Evolutionary conservation across 2,888 invertebrate species (phyloP).

Genomic region (Leptinotarsa haldemani): DNA sequence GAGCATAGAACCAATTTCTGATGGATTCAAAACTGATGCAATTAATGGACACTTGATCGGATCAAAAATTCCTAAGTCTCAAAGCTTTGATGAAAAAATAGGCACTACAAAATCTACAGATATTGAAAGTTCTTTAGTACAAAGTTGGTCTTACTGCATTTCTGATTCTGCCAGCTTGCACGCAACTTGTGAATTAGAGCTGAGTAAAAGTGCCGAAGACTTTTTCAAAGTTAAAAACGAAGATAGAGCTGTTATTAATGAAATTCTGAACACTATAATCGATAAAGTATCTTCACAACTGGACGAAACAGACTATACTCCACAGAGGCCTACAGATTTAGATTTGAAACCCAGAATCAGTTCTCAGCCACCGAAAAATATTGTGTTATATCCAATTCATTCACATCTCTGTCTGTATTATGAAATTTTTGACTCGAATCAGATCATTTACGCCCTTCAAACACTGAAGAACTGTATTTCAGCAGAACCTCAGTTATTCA

Average conservation of each 20-base stretch:
- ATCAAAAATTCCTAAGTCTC: slow-evolving; percentile 60
- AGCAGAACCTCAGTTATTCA: slow-evolving; percentile 78
- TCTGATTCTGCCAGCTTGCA: slow-evolving; percentile 65
- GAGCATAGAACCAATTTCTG: slow-evolving; percentile 62
- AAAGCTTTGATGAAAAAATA: slow-evolving; percentile 64
- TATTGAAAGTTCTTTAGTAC: slow-evolving; percentile 67
- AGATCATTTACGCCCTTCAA: slow-evolving; percentile 79
- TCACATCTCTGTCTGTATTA: slow-evolving; percentile 86
- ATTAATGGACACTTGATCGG: slow-evolving; percentile 39
- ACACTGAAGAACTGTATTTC: slow-evolving; percentile 79
- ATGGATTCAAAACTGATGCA: slow-evolving; percentile 58
- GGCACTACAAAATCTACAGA: slow-evolving; percentile 60
- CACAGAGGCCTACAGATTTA: slow-evolving; percentile 53
- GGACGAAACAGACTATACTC: slow-evolving; percentile 36
- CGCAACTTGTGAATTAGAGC: slow-evolving; percentile 66
- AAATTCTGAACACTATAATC: slow-evolving; percentile 71
- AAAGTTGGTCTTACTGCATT: slow-evolving; percentile 70
- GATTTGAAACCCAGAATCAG: slow-evolving; percentile 56
- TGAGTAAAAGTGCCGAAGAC: slow-evolving; percentile 75
- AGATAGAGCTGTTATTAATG: slow-evolving; percentile 68
- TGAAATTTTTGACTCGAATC: slow-evolving; percentile 80
- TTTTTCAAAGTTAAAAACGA: slow-evolving; percentile 71
- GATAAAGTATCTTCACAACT: slow-evolving; percentile 66
- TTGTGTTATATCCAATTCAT: slow-evolving; percentile 78
- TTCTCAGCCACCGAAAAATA: slow-evolving; percentile 55